These are phyloP conservation scores for Hyposoter dolosus DNA, from an alignment of 2,888 invertebrate species.

Conservation along the genomic window DNA sequence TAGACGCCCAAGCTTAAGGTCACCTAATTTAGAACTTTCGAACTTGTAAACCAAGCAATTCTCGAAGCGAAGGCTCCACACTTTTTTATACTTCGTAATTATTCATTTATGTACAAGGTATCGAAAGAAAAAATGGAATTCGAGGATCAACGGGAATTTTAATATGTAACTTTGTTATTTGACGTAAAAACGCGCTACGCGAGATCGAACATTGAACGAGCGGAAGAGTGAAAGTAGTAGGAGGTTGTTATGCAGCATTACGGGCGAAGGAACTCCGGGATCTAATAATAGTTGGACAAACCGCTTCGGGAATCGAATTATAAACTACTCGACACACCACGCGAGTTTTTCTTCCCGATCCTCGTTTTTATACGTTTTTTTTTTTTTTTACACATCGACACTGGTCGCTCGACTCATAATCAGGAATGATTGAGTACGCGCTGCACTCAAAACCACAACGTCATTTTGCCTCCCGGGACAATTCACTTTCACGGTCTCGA, in stretches of 20 bases:
- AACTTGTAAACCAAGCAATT: not conserved
- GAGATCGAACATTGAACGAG: not conserved
- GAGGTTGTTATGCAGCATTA: conserved; percentile 3
- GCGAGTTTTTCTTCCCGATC: not conserved
- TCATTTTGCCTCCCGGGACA: not conserved
- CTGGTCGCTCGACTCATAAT: not conserved
- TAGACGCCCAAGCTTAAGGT: not conserved
- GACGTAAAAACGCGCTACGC: not conserved
- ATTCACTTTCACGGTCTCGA: conserved; percentile 40
- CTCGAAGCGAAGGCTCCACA: not conserved
- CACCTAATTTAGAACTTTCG: not conserved
- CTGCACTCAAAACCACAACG: conserved; percentile 12
- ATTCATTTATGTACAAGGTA: not conserved
- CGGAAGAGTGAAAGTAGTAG: conserved; percentile 4
- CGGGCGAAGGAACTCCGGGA: conserved; percentile 11
- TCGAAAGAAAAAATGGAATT: not conserved
- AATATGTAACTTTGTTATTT: not conserved
- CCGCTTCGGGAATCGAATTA: conserved; percentile 6
- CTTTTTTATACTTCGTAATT: not conserved
- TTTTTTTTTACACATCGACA: not conserved
- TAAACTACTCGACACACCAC: not conserved
- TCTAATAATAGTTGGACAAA: not conserved
- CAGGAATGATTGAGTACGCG: not conserved
- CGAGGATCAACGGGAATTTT: not conserved
- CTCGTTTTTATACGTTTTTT: not conserved